Percentiles rank a stretch among this genome's conserved stretches.
Conservation (phyloP, 2,113 vertebrate species). For the Lophius piscatorius region DNA sequence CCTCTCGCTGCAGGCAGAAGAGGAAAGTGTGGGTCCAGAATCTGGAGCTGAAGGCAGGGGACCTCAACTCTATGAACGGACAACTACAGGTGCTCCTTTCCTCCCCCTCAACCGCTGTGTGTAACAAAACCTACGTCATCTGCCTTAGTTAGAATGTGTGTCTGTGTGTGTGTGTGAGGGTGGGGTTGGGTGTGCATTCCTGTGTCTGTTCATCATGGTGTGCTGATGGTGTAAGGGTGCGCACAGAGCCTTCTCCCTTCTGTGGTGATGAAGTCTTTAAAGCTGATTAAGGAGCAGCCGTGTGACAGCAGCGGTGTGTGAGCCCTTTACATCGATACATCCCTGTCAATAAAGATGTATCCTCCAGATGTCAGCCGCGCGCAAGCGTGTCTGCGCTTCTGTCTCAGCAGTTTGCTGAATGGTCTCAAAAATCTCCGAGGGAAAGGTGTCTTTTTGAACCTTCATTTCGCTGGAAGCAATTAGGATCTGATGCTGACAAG, state of each 20-base stretch:
- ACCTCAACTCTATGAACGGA: conserved; percentile 90
- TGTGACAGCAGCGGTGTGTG: conserved; percentile 76
- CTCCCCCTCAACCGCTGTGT: background rate
- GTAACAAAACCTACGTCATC: conserved; percentile 1
- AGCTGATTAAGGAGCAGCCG: conserved; percentile 79
- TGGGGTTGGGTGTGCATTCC: background rate
- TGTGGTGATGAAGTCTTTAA: conserved; percentile 83
- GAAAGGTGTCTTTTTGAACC: conserved; percentile 87
- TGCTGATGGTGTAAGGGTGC: conserved; percentile 19
- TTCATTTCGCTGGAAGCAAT: conserved; percentile 83
- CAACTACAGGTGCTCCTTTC: conserved; percentile 87
- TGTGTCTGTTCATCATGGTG: conserved; percentile 26
- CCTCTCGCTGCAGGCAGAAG: conserved; percentile 95
- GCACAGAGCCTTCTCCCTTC: conserved; percentile 60
- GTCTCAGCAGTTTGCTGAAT: conserved; percentile 79
- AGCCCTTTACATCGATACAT: conserved; percentile 78
- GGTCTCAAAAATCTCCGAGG: conserved; percentile 84
- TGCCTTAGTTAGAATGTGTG: background rate
- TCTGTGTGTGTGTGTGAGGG: conserved; percentile 15
- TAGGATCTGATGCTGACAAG: conserved; percentile 86
- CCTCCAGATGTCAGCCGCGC: conserved; percentile 86
- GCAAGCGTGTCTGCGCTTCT: conserved; percentile 83
- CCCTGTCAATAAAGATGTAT: conserved; percentile 87
- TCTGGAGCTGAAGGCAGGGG: conserved; percentile 95
- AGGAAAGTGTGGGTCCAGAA: conserved; percentile 99